Base-by-base conservation (phyloP, 2,888 invertebrate genomes). In the Neocrepidodera transversa region DNA sequence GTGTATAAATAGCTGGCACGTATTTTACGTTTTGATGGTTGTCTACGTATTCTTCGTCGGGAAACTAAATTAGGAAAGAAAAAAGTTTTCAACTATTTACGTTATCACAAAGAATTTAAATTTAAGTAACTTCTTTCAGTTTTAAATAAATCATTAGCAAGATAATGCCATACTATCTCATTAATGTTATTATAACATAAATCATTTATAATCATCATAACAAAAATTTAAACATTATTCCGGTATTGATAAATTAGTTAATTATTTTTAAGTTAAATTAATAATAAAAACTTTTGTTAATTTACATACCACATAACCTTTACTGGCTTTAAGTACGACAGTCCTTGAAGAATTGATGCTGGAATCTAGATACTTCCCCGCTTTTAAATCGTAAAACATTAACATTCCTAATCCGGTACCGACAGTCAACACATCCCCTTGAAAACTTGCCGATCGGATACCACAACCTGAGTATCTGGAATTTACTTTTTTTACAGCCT, bases 1-100 rank as follows among this genome's bases (percentile, higher is more conserved):
- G 97, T 1, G 97, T 96, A 80, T 97, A 97, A 73, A 97, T 94
- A 13, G 97, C 97, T 23, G 95, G 91, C 60, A 91, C 90, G 79
- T 96, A 94, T 80, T 93, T 92, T 56, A 91, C 87, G 71, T 90
- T 90, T 81, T 91, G 91, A 73, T 90, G 87, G 2, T 91, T 91
- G 68, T 93, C 92, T 63, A 90, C 86, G 68, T 89, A 92, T 70
- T 92, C 92, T 77, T 93, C 93, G 69, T 86, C 86, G 0, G 92
- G 92, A 80, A 91, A 92, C 93, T 93, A 76, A 16, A 77, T 30
- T 30, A 28, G 45, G 30, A 60, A 23, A 6, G 23, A 23, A 23
- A 23, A n/a, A 28, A 30, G 14, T 26, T 14, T 28, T 7, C 7
- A 28, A 7, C 14, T n/a, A n/a, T n/a, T n/a, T n/a, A n/a, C n/a